Conservation (phyloP, 2,888 invertebrate species). For the Junonia oenone region DNA sequence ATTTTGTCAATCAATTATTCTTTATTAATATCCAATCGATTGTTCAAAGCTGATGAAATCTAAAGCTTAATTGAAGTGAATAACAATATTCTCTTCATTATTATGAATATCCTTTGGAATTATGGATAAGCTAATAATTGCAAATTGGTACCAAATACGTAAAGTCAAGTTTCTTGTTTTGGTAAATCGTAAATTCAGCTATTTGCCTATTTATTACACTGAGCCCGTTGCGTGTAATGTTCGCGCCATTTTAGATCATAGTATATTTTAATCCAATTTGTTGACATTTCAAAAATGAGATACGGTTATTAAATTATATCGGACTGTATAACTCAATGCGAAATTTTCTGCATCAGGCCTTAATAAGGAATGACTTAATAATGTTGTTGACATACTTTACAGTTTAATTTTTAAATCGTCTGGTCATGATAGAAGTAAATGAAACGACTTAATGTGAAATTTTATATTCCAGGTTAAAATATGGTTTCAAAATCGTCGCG, state of each 20-base stretch:
- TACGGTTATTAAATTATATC: neutral
- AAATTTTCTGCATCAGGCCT: neutral
- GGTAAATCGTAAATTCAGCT: neutral
- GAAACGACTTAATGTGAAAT: neutral
- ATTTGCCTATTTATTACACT: neutral
- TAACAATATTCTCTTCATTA: neutral
- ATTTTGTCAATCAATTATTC: neutral
- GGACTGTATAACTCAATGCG: neutral
- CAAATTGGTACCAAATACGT: neutral
- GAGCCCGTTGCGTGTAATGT: constrained; percentile 1
- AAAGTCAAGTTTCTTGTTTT: neutral
- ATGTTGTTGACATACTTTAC: neutral
- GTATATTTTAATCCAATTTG: neutral
- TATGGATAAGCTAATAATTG: neutral
- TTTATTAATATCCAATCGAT: neutral
- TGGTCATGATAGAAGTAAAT: neutral
- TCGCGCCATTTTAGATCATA: neutral
- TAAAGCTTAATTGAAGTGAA: neutral
- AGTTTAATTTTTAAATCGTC: too few species aligned
- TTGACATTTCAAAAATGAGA: neutral
- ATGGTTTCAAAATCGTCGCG: constrained; percentile 95
- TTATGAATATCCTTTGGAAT: neutral
- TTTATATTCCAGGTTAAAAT: constrained; percentile 86
- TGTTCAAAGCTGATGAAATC: neutral
- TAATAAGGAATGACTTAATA: neutral